phyloP scores from a whole-genome alignment of 2,797 vertebrate species.

The Clarias pachynema region DNA sequence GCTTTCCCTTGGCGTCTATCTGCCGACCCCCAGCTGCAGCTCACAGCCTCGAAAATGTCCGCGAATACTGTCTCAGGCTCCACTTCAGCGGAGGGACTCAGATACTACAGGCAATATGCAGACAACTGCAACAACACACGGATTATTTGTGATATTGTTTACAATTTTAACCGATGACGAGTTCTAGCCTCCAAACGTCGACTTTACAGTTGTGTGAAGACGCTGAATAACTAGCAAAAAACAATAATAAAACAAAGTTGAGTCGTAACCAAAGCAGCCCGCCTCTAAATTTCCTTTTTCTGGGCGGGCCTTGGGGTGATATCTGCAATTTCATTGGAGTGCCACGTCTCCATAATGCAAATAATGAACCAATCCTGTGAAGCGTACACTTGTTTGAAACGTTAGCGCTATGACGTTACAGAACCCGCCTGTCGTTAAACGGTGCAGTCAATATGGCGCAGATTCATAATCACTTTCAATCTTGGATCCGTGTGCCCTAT shows the following conservation, averaged over 20 bases:
- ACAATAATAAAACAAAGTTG: conserved; percentile 64
- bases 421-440: not conserved
- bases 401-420: not conserved
- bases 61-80: not conserved
- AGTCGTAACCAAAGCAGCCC: conserved; percentile 70
- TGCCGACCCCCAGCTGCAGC: not conserved
- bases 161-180: not conserved
- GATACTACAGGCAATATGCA: not conserved
- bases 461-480: not conserved
- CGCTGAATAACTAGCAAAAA: conserved; percentile 1
- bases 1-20: not conserved
- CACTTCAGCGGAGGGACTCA: not conserved
- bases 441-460: not conserved
- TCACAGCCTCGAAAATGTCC: conserved; percentile 33
- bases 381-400: conserved; percentile 43
- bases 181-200: conserved; percentile 38
- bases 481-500: too few species aligned
- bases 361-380: conserved; percentile 31
- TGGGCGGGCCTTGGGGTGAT: conserved; percentile 57
- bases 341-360: not conserved
- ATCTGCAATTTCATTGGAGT: conserved; percentile 64
- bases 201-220: not conserved
- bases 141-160: too few species aligned
- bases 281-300: conserved; percentile 61
- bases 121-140: not conserved